These are phyloP conservation scores for Chloroclystis v-ata DNA, from an alignment of 2,888 invertebrate species.

Conservation along the genomic window DNA sequence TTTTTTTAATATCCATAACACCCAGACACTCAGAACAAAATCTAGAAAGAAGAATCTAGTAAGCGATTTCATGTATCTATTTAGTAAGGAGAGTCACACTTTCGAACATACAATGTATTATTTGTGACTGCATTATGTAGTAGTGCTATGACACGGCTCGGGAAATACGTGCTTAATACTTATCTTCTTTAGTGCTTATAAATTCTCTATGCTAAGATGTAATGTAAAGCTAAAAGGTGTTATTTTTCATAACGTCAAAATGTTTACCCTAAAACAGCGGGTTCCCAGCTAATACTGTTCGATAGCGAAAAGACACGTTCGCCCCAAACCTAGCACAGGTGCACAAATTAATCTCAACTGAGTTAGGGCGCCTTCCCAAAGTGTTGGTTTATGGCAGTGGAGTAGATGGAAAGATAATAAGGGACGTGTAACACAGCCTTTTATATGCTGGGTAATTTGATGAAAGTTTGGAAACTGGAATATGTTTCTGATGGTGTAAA, in stretches of 20 bases:
- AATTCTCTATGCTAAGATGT: no score
- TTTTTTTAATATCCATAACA: no score
- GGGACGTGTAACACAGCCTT: background rate
- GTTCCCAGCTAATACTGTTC: background rate
- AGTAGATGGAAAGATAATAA: slow-evolving; percentile 15
- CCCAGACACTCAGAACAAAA: no score
- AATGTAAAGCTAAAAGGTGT: background rate
- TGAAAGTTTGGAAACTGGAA: background rate
- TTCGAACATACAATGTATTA: no score
- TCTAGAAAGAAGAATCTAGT: no score
- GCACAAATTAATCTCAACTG: slow-evolving; percentile 14
- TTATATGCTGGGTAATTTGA: background rate
- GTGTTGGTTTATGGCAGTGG: slow-evolving; percentile 13
- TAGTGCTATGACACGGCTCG: no score
- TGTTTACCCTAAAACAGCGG: background rate
- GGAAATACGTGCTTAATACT: no score
- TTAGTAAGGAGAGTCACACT: no score
- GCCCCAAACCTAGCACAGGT: slow-evolving; percentile 8
- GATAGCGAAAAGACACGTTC: background rate
- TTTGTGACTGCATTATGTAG: no score
- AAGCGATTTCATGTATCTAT: no score
- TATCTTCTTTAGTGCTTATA: no score
- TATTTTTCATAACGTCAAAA: no score
- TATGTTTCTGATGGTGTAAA: background rate
- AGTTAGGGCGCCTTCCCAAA: slow-evolving; percentile 9